These are phyloP conservation scores for Lampropteryx suffumata DNA, from an alignment of 2,888 invertebrate species.

Conservation along the genomic window DNA sequence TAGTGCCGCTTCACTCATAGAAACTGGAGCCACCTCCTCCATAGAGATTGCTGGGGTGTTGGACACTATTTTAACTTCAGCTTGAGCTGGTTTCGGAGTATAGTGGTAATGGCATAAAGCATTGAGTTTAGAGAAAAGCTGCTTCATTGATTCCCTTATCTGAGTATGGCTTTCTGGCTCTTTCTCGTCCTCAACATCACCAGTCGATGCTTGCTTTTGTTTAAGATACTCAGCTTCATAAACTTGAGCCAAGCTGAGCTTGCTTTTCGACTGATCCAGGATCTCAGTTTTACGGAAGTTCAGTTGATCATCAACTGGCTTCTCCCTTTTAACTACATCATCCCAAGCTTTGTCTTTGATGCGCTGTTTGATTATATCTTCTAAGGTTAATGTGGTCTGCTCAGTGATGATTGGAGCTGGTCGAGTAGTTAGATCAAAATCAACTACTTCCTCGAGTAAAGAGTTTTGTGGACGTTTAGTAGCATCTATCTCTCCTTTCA, in stretches of 20 bases:
- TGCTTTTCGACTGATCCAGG: conserved; percentile 96
- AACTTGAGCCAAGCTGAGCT: conserved; percentile 95
- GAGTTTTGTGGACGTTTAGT: conserved; percentile 94
- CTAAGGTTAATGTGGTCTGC: conserved; percentile 92
- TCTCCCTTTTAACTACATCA: conserved; percentile 94
- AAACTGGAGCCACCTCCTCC: conserved; percentile 97
- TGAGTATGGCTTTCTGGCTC: conserved; percentile 90
- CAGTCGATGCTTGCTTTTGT: conserved; percentile 83
- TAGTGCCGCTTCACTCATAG: conserved; percentile 91
- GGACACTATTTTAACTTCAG: conserved; percentile 94
- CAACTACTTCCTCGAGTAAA: conserved; percentile 94
- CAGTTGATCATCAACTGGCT: conserved; percentile 90
- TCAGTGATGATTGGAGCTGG: conserved; percentile 97
- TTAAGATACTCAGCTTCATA: conserved; percentile 94
- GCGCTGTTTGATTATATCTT: conserved; percentile 94
- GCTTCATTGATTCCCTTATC: conserved; percentile 88
- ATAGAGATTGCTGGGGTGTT: conserved; percentile 95
- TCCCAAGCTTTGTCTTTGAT: conserved; percentile 97
- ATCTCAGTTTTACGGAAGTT: conserved; percentile 94
- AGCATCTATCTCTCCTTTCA: conserved; percentile 94
- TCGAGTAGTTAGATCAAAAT: conserved; percentile 92
- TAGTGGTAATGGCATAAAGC: conserved; percentile 97
- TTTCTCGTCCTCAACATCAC: conserved; percentile 81
- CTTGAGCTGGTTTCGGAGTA: conserved; percentile 92
- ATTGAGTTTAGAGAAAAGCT: conserved; percentile 93